Evolutionary conservation across 2,888 invertebrate genomes (phyloP).

Genomic region (Chesias legatella): DNA sequence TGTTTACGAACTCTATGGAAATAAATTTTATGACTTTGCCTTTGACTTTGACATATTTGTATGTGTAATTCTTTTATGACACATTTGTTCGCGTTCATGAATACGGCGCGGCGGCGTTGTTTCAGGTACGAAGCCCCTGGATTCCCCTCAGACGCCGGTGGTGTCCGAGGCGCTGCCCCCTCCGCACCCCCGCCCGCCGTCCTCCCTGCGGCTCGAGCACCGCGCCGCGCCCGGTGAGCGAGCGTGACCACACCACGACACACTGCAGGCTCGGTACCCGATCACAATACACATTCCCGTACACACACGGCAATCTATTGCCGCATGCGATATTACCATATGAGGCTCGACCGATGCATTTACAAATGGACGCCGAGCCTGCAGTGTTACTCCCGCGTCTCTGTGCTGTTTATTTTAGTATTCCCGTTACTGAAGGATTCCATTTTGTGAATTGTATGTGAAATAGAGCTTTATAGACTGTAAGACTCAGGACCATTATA

Average conservation of each 20-base stretch:
- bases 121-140: conserved; percentile 86
- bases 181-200: conserved; percentile 72
- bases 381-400: conserved; percentile 71
- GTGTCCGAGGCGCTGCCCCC: conserved; percentile 73
- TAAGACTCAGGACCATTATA: conserved; percentile 77
- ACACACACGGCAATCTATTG: conserved; percentile 24
- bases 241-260: conserved; percentile 65
- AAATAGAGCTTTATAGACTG: conserved; percentile 74
- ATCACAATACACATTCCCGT: conserved; percentile 58
- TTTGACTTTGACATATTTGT: too few species aligned
- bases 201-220: conserved; percentile 77
- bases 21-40: too few species aligned
- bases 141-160: conserved; percentile 91
- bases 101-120: too few species aligned
- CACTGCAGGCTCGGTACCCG: conserved; percentile 65
- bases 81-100: too few species aligned
- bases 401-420: conserved; percentile 66
- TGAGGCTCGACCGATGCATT: conserved; percentile 53
- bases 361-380: conserved; percentile 59
- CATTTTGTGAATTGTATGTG: conserved; percentile 55
- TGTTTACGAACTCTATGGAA: too few species aligned
- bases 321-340: conserved; percentile 23
- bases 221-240: conserved; percentile 80
- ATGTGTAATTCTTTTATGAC: too few species aligned
- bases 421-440: conserved; percentile 41